Evolutionary conservation across 2,797 vertebrate species (phyloP).

Genomic region (Fistularia tabacaria): DNA sequence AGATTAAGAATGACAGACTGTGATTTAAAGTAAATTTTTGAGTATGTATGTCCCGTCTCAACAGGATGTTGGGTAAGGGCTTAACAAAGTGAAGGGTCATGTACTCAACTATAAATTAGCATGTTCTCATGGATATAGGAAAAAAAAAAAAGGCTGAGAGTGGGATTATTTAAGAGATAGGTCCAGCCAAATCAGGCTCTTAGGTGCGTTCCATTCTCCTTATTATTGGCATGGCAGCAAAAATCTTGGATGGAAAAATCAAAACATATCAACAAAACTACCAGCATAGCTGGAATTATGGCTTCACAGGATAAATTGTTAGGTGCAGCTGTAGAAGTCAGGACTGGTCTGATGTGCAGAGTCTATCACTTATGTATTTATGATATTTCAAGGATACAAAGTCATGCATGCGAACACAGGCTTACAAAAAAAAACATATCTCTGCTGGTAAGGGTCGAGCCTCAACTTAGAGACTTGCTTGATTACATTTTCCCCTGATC

Average conservation of each 20-base stretch:
- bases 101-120: background rate
- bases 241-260: constrained; percentile 5
- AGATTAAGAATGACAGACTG: background rate
- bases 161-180: background rate
- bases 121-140: background rate
- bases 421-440: too few species aligned
- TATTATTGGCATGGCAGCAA: background rate
- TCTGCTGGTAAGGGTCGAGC: too few species aligned
- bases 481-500: too few species aligned
- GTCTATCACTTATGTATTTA: too few species aligned
- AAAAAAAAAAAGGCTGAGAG: background rate
- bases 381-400: too few species aligned
- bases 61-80: background rate
- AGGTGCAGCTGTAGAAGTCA: too few species aligned
- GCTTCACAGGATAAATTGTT: background rate
- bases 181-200: background rate
- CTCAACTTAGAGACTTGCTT: too few species aligned
- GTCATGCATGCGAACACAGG: too few species aligned
- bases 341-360: too few species aligned
- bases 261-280: background rate
- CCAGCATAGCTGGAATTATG: background rate
- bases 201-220: background rate
- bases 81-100: background rate
- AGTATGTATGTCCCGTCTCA: background rate
- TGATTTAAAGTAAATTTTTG: too few species aligned